phyloP scores from a whole-genome alignment of 1,140 invertebrate genomes.

The Camponotus pennsylvanicus region DNA sequence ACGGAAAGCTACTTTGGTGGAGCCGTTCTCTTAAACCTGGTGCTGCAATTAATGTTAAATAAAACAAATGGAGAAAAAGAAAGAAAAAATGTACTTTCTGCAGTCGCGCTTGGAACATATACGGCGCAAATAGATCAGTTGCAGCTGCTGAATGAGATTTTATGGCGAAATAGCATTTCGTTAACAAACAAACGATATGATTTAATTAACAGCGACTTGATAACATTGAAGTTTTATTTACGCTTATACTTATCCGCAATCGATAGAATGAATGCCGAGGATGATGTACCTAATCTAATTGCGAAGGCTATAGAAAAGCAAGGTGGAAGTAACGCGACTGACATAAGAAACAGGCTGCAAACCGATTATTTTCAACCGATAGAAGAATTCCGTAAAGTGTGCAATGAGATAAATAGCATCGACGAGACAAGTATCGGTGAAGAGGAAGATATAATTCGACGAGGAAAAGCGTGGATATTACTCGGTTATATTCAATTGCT shows the following conservation, averaged over 20 bases:
- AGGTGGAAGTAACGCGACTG: neutral
- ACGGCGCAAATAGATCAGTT: constrained; percentile 80
- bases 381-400: constrained; percentile 51
- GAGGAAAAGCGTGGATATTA: constrained; percentile 81
- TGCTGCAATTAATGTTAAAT: constrained; percentile 77
- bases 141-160: constrained; percentile 80
- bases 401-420: constrained; percentile 2
- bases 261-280: constrained; percentile 62
- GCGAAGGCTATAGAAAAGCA: neutral
- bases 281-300: neutral
- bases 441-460: constrained; percentile 59
- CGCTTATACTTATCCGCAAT: constrained; percentile 72
- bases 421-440: constrained; percentile 19
- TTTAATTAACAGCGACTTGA: constrained; percentile 74
- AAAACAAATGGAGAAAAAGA: constrained; percentile 46
- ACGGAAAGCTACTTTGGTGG: constrained; percentile 53
- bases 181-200: constrained; percentile 80
- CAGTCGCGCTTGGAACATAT: constrained; percentile 81
- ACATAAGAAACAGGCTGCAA: constrained; percentile 5
- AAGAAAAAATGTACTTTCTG: constrained; percentile 61
- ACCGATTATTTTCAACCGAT: constrained; percentile 69
- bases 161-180: constrained; percentile 86
- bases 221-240: constrained; percentile 70
- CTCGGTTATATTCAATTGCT: constrained; percentile 83
- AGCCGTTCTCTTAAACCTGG: constrained; percentile 74